Base-by-base conservation (phyloP, 1,140 invertebrate genomes). In the Polypedilum pembai region DNA sequence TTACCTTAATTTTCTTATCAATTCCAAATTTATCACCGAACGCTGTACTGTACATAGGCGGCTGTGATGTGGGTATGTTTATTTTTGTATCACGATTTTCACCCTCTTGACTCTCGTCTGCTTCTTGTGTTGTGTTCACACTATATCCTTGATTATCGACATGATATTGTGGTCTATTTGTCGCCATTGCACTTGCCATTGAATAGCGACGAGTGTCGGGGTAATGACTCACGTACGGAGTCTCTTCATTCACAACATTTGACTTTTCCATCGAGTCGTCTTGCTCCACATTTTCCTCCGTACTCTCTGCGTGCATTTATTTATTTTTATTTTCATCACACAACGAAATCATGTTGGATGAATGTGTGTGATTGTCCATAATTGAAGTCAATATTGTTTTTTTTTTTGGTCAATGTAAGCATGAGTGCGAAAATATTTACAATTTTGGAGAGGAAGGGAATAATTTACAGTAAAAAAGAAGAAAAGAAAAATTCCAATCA, bases 181-280 rank as follows among this genome's bases (percentile, higher is more conserved):
- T 20, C 65, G 65, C 65, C 65, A 69, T 69, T 69, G 65, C 65
- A 69, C 18, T 69, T 21, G 65, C 65, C 7, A 69, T 20, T 10
- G 65, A 69, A 69, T 69, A 69, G 5, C 65, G 65, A 18, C 65
- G 65, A 69, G 15, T 69, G 17, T 69, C 65, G 17, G 65, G 65
- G 18, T 69, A 69, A 18, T 69, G 65, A 21, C 65, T 69, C 65
- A 69, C 65, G 65, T 69, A 69, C n/a, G 65, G 8, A 18, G 17
- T 69, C 18, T 69, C 65, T 3, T 69, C 65, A 18, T 69, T 69
- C 18, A 69, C 17, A 69, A 20, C 65, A 69, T 69, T 69, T 69
- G 65, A 69, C 20, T 69, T 69, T 69, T 69, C 65, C 65, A 69
- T 69, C 65, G 65, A 18, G 65, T 69, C 65, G 65, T 69, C 65